Percentiles rank a stretch among this genome's conserved stretches.
These are phyloP conservation scores for Nomada flava DNA, from an alignment of 2,888 invertebrate species.

Conservation along the genomic window DNA sequence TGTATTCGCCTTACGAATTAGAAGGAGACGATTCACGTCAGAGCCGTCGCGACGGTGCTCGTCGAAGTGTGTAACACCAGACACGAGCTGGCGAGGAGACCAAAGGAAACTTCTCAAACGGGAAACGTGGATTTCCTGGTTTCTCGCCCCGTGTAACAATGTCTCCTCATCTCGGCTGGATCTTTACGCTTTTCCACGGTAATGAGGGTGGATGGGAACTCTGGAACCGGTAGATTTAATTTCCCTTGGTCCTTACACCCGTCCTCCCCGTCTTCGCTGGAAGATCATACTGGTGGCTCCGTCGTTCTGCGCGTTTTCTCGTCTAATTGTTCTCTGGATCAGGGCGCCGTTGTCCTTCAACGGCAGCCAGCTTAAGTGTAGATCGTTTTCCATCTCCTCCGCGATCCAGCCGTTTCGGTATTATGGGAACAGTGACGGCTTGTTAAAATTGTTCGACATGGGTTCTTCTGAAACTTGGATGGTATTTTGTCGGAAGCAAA, in stretches of 20 bases:
- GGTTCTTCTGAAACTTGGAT: too few species aligned
- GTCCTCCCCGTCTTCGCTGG: constrained; percentile 26
- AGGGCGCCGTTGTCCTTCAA: constrained; percentile 43
- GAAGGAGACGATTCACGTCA: background rate
- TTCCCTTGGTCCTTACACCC: constrained; percentile 57
- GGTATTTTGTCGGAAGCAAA: too few species aligned
- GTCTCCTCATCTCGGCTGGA: constrained; percentile 69
- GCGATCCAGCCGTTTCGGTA: background rate
- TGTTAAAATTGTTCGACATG: too few species aligned
- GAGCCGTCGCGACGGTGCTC: constrained; percentile 6
- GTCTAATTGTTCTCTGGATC: constrained; percentile 60
- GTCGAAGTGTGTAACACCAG: constrained; percentile 30
- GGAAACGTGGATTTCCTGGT: constrained; percentile 74
- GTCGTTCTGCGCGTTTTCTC: constrained; percentile 15
- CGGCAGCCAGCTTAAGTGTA: constrained; percentile 12
- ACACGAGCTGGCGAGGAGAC: constrained; percentile 8
- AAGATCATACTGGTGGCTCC: background rate
- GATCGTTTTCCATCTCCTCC: constrained; percentile 20
- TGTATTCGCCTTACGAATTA: background rate
- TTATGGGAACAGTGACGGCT: too few species aligned
- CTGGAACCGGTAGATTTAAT: constrained; percentile 69
- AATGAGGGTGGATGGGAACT: constrained; percentile 72
- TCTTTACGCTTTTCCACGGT: constrained; percentile 73
- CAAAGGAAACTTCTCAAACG: constrained; percentile 46
- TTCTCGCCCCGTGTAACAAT: constrained; percentile 61